Conservation (phyloP, 1,140 invertebrate genomes). For the Drosophila mojavensis region DNA sequence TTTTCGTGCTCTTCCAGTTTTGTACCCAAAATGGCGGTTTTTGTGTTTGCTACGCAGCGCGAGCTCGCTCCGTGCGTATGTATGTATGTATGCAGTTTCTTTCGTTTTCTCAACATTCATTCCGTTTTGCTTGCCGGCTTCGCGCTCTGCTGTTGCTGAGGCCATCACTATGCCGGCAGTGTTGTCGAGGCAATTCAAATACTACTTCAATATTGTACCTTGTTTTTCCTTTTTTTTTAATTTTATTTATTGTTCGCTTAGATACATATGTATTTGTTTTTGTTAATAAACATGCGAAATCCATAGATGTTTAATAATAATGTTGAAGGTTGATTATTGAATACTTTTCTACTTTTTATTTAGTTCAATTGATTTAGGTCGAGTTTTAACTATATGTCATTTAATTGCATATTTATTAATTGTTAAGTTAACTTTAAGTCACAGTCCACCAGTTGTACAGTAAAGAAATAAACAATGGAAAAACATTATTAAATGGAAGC, state of each 20-base stretch:
- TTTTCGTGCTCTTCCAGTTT: slow-evolving; percentile 66
- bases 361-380: slow-evolving; percentile 11
- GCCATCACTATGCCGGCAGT: slow-evolving; percentile 48
- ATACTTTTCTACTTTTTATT: slow-evolving; percentile 1
- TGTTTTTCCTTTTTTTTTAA: background rate
- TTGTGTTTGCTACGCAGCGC: slow-evolving; percentile 31
- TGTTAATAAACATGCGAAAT: slow-evolving; percentile 12
- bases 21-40: slow-evolving; percentile 76
- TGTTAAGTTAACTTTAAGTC: slow-evolving; percentile 72
- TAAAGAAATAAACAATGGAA: slow-evolving; percentile 7
- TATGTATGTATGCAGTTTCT: slow-evolving; percentile 55
- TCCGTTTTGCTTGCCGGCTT: slow-evolving; percentile 75
- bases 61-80: slow-evolving; percentile 37
- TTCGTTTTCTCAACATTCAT: slow-evolving; percentile 47
- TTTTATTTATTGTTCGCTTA: slow-evolving; percentile 5
- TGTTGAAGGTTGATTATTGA: slow-evolving; percentile 8
- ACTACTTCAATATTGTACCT: background rate
- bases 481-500: slow-evolving; percentile 39
- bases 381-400: slow-evolving; percentile 5
- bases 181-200: slow-evolving; percentile 50
- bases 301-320: slow-evolving; percentile 1
- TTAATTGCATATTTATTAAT: slow-evolving; percentile 56
- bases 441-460: slow-evolving; percentile 26
- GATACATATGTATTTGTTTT: background rate
- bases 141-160: slow-evolving; percentile 61